Conservation (phyloP, 1,140 invertebrate species). For the Wasmannia auropunctata region DNA sequence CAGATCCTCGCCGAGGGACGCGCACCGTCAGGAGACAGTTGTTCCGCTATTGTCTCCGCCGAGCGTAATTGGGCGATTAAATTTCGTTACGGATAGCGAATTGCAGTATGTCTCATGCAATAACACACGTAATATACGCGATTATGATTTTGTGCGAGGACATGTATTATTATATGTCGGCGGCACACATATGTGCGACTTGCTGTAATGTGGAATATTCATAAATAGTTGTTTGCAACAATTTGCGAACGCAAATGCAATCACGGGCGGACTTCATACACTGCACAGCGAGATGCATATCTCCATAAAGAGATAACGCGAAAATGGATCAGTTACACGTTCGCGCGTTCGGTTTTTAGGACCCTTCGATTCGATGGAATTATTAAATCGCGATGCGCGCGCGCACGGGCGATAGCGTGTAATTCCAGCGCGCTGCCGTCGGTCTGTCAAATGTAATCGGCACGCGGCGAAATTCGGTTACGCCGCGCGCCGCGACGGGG, state of each 20-base stretch:
- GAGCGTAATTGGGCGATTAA: conserved; percentile 48
- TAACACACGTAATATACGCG: background rate
- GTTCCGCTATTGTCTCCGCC: conserved; percentile 41
- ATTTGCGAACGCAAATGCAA: conserved; percentile 57
- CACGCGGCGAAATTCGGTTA: conserved; percentile 62
- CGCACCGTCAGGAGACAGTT: conserved; percentile 41
- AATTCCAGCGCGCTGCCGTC: conserved; percentile 53
- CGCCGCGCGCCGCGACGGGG: background rate
- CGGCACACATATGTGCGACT: background rate
- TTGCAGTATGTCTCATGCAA: background rate
- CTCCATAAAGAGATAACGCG: conserved; percentile 41
- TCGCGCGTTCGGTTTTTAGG: conserved; percentile 63
- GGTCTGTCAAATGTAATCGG: conserved; percentile 67
- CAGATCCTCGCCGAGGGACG: conserved; percentile 19
- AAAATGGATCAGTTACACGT: conserved; percentile 45
- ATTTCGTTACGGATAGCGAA: conserved; percentile 45
- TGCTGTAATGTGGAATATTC: background rate
- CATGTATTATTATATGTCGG: background rate
- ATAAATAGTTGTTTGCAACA: conserved; percentile 36
- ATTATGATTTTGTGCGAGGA: conserved; percentile 11
- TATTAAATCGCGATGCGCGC: conserved; percentile 70
- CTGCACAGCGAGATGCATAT: conserved; percentile 48
- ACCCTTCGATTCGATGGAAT: conserved; percentile 30
- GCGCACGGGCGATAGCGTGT: conserved; percentile 50
- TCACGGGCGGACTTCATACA: conserved; percentile 52